Evolutionary conservation across 2,888 invertebrate species (phyloP), one percentile per base, ranked within the genome.

Genomic region (Ormyrus rosae): DNA sequence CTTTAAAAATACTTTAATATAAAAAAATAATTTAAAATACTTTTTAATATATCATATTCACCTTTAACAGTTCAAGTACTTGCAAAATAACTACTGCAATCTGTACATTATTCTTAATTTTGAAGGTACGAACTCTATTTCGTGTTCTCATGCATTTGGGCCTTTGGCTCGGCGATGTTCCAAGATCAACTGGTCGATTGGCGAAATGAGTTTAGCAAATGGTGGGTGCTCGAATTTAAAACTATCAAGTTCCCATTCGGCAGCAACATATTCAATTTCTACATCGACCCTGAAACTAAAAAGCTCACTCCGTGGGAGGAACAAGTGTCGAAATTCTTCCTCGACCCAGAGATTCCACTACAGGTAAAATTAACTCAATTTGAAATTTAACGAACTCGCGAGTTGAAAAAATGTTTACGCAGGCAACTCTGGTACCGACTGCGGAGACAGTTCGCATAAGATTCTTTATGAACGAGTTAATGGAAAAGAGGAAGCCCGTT

Each of bases 181-280:
- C 97, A 97, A 92, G 98, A 98, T 92, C 95, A 97, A 92, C 92
- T 97, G 61, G 93, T 96, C 5, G 98, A 98, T 89, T 97, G 98
- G 95, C 94, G 98, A 63, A 95, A 95, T 85, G 98, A 98, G 88
- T 98, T 98, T 90, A 96, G 96, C 88, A 98, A 97, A 90, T 98
- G 98, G 98, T 99, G 97, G 93, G 92, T 94, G 34, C 96, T 95
- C 83, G 98, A 98, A 91, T 98, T 98, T 90, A 98, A 97, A 91
- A 93, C 95, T 0, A 94, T 98, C 48, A 96, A 96, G 91, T 98
- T 98, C 91, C 98, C 98, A 0, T 88, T 93, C 0, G 92, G 93
- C 2, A 97, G 96, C 3, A 96, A 95, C 70, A 95, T 98, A 0
- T 98, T 98, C 89, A 96, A 95, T 86, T 98, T 95, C 91, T 98